These are phyloP conservation scores for Ambastaia sidthimunki DNA, from an alignment of 2,797 vertebrate genomes.

Conservation along the genomic window DNA sequence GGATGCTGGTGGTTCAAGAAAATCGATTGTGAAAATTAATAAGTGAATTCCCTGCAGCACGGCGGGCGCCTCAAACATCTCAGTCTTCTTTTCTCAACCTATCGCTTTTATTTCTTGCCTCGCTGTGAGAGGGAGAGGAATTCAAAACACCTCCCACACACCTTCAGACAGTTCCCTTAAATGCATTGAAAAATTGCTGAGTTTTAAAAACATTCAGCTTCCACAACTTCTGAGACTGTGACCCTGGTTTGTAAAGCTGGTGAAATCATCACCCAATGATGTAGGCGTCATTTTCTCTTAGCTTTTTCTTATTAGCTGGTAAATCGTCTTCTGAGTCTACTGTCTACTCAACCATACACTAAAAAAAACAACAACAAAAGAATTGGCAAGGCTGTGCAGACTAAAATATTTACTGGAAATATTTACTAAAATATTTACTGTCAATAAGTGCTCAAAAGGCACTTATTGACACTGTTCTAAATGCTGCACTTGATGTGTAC, in stretches of 20 bases:
- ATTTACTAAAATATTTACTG: neutral
- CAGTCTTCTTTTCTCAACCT: slow-evolving; percentile 42
- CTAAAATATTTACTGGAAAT: neutral
- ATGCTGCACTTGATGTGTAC: neutral
- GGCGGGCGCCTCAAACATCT: slow-evolving; percentile 40
- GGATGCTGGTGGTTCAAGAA: slow-evolving; percentile 47
- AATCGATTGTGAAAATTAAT: slow-evolving; percentile 61
- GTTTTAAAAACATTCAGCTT: slow-evolving; percentile 40
- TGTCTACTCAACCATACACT: too few relatives aligned
- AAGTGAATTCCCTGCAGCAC: slow-evolving; percentile 56
- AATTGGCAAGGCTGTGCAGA: neutral
- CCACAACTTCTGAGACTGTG: slow-evolving; percentile 18
- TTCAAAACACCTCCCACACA: slow-evolving; percentile 63
- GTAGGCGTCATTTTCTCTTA: too few relatives aligned
- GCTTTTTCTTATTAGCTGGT: too few relatives aligned
- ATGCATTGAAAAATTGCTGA: slow-evolving; percentile 25
- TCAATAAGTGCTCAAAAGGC: neutral
- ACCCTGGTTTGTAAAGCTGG: slow-evolving; percentile 34
- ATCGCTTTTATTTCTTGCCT: slow-evolving; percentile 42
- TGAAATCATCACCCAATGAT: slow-evolving; percentile 13
- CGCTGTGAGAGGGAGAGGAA: slow-evolving; percentile 23
- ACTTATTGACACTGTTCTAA: neutral
- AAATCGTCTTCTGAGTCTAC: slow-evolving; percentile 19
- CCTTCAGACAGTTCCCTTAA: slow-evolving; percentile 15
- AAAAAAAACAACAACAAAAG: neutral